Evolutionary conservation across 2,113 vertebrate genomes (phyloP).

Genomic region (Nansenia antarctica): DNA sequence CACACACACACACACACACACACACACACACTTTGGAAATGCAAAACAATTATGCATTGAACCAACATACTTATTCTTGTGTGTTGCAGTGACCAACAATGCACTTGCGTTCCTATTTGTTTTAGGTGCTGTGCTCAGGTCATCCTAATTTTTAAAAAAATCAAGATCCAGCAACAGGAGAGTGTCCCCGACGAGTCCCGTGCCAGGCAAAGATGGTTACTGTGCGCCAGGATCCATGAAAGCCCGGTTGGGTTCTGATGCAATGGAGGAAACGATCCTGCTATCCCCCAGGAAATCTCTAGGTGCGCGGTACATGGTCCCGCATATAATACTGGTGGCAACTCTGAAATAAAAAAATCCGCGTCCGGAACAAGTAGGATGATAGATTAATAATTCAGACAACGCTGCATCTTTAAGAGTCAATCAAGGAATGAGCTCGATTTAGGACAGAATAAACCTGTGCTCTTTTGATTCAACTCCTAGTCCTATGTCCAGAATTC

Average conservation of each 20-base stretch:
- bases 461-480: neutral
- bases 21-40: neutral
- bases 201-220: constrained; percentile 42
- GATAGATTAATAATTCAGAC: constrained; percentile 31
- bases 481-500: constrained; percentile 14
- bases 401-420: constrained; percentile 46
- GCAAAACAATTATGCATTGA: neutral
- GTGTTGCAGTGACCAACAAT: constrained; percentile 50
- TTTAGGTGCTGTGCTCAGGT: constrained; percentile 50
- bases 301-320: constrained; percentile 62
- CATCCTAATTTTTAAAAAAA: constrained; percentile 49
- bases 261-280: constrained; percentile 45
- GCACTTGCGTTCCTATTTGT: constrained; percentile 41
- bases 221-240: constrained; percentile 50
- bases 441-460: constrained; percentile 1
- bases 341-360: constrained; percentile 54
- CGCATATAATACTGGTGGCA: constrained; percentile 54
- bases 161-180: constrained; percentile 58
- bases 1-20: neutral
- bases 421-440: constrained; percentile 45
- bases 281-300: constrained; percentile 48
- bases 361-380: constrained; percentile 22
- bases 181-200: constrained; percentile 36
- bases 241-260: constrained; percentile 34
- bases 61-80: constrained; percentile 65